Evolutionary conservation across 2,113 vertebrate species (phyloP).

Genomic region (Hepsetus odoe): DNA sequence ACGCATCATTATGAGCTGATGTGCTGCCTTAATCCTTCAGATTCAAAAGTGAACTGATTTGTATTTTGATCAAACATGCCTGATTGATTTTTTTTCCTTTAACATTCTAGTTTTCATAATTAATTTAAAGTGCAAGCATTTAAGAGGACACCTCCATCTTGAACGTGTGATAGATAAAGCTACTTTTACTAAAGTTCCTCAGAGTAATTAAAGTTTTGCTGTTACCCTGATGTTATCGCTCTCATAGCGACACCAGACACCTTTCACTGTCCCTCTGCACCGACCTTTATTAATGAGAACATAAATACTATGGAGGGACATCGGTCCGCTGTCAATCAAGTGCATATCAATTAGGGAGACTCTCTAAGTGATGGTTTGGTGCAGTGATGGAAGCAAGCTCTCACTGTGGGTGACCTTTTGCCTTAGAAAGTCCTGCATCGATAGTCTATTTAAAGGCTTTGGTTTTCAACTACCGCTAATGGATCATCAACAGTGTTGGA

Average conservation of each 20-base stretch:
- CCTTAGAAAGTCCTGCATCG: neutral
- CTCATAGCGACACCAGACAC: neutral
- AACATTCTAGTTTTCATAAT: neutral
- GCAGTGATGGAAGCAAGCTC: constrained; percentile 12
- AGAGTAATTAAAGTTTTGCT: constrained; percentile 1
- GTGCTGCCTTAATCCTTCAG: too few relatives aligned
- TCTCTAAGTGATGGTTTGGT: constrained; percentile 4
- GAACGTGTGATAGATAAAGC: neutral
- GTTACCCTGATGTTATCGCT: neutral
- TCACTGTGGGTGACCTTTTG: constrained; percentile 2
- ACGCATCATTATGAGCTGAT: too few relatives aligned
- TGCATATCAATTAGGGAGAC: constrained; percentile 17
- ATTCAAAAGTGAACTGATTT: too few relatives aligned
- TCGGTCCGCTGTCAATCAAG: constrained; percentile 32
- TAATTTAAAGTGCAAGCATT: neutral
- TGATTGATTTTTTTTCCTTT: neutral
- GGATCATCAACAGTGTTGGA: neutral
- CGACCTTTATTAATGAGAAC: constrained; percentile 5
- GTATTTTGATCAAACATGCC: neutral
- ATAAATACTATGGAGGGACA: neutral
- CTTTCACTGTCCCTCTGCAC: neutral
- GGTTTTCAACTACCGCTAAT: neutral
- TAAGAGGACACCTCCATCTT: neutral
- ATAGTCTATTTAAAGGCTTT: neutral
- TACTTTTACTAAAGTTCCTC: neutral